These are phyloP conservation scores for Crioceris asparagi DNA, from an alignment of 2,888 invertebrate species.

Conservation along the genomic window DNA sequence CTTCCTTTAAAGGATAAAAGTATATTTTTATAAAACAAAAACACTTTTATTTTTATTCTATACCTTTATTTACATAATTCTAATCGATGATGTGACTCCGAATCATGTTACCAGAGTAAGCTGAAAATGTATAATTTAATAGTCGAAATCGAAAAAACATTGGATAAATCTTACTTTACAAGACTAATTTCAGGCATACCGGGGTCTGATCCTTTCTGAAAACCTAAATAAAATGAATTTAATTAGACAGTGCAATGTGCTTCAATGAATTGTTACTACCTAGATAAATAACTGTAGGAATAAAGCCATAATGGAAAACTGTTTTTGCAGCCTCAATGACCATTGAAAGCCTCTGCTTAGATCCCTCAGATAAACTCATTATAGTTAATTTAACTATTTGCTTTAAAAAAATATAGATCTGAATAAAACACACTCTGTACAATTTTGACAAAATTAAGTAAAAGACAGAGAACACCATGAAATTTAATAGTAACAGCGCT, in stretches of 20 bases:
- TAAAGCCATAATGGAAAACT: constrained; percentile 59
- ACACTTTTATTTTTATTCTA: no score
- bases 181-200: constrained; percentile 54
- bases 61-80: not conserved
- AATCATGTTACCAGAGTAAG: constrained; percentile 39
- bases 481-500: no score
- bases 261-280: constrained; percentile 40
- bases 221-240: constrained; percentile 40
- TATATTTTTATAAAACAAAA: no score
- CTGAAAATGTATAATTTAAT: constrained; percentile 31
- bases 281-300: constrained; percentile 56
- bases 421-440: no score
- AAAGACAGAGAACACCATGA: no score
- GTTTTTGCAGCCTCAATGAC: constrained; percentile 50
- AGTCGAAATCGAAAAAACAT: constrained; percentile 7
- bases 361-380: constrained; percentile 41
- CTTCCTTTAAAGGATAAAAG: no score
- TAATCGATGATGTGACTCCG: not conserved
- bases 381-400: constrained; percentile 10
- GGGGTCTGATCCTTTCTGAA: constrained; percentile 55
- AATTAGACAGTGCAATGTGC: not conserved
- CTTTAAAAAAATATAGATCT: no score
- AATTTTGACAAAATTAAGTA: no score
- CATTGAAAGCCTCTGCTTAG: constrained; percentile 50
- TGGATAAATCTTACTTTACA: constrained; percentile 45